A percentile compares a stretch with the other conserved stretches of the same genome.
Conservation (phyloP, 2,888 invertebrate genomes). For the Orthosia cruda region DNA sequence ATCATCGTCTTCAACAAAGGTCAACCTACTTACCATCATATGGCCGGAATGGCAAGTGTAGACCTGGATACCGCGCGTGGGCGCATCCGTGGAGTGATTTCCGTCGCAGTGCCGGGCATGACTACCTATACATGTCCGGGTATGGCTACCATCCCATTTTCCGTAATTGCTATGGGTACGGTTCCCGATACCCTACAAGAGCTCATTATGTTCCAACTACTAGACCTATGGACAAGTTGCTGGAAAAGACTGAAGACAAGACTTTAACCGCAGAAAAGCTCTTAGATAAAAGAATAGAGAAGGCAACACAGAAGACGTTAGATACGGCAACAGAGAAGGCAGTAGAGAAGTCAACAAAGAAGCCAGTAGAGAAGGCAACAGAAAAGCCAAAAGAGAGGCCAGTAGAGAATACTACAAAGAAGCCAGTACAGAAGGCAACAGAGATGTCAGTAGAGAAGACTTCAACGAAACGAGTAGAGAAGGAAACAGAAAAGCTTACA, state of each 20-base stretch:
- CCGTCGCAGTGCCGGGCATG: background rate
- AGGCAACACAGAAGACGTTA: too few species aligned
- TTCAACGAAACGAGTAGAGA: too few species aligned
- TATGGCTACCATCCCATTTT: background rate
- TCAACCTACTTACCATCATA: background rate
- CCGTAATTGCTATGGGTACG: background rate
- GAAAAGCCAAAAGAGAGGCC: background rate
- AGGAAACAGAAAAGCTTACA: too few species aligned
- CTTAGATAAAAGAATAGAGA: too few species aligned
- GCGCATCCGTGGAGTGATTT: background rate
- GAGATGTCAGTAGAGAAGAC: too few species aligned
- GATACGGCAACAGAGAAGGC: too few species aligned
- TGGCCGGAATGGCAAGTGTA: background rate
- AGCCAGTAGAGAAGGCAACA: background rate
- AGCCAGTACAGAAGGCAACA: too few species aligned
- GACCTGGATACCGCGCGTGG: background rate
- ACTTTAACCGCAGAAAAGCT: too few species aligned
- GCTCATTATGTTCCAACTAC: background rate
- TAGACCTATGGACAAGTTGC: background rate
- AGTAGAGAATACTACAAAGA: background rate
- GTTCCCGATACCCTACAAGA: background rate
- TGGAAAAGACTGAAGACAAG: background rate
- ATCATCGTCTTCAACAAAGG: background rate
- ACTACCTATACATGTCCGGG: too few species aligned
- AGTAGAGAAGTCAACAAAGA: too few species aligned